phyloP scores from a whole-genome alignment of 2,888 invertebrate genomes.

The Artemia sp. region DNA sequence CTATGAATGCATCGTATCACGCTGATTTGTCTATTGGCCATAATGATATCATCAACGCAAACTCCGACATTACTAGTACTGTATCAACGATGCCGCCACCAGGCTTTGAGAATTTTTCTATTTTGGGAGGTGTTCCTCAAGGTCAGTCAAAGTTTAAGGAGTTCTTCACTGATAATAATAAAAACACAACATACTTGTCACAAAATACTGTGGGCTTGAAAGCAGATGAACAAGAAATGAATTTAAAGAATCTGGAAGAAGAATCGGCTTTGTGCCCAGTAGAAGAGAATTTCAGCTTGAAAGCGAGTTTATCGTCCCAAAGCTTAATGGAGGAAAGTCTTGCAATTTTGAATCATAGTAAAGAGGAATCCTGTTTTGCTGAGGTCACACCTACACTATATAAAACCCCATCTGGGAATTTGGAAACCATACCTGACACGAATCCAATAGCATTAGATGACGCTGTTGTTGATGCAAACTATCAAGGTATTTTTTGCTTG shows the following conservation, averaged over 20 bases:
- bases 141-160: constrained; percentile 1
- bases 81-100: constrained; percentile 5
- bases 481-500: too few relatives aligned
- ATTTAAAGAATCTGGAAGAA: not conserved
- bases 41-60: not conserved
- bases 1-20: not conserved
- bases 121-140: not conserved
- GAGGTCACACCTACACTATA: constrained; percentile 37
- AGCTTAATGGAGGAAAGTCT: constrained; percentile 17
- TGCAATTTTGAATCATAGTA: constrained; percentile 40
- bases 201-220: not conserved
- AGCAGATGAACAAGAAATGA: not conserved
- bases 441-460: not conserved
- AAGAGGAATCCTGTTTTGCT: constrained; percentile 43
- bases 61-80: not conserved
- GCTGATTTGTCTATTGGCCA: not conserved
- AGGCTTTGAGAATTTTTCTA: not conserved
- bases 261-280: not conserved
- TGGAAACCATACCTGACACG: constrained; percentile 7
- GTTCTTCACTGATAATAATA: not conserved
- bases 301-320: constrained; percentile 1
- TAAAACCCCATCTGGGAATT: not conserved
- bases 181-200: not conserved
- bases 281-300: not conserved
- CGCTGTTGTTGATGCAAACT: constrained; percentile 27